Base-by-base conservation (phyloP, 2,113 vertebrate species). In the Pelusios castaneus region DNA sequence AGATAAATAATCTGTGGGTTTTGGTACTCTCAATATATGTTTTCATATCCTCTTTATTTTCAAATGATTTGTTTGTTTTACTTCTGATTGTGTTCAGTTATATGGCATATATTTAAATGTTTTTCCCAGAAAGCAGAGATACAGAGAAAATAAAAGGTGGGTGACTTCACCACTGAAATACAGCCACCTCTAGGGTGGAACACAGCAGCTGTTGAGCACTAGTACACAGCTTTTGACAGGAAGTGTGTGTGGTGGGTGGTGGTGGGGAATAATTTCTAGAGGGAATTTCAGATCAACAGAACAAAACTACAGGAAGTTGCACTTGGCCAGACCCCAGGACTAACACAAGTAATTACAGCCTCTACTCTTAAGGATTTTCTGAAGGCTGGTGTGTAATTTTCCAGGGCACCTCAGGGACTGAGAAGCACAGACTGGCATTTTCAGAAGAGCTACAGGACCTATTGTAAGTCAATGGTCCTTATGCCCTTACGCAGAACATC, bases 1-100 rank as follows among this genome's bases (percentile, higher is more conserved):
- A 83, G 85, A 6, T 86, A 93, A 93, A 85, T 89, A 75, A 51
- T 63, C 27, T 92, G 19, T 60, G 47, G 47, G 78, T 88, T 93
- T 92, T 70, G 43, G 5, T 17, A 22, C 43, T 82, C 31, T 89
- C 76, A 88, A 77, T 87, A 73, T 34, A 80, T 31, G 47, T 16
- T 6, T 88, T 91, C 80, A n/a, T 45, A 5, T 54, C 82, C 76
- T 58, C 75, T 87, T 25, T n/a, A 67, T 67, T 67, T 67, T 67
- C 17, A 19, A n/a, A 16, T 67, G n/a, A 22, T 2, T 0, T 55
- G 34, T 89, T 90, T 93, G 22, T 91, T 89, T 19, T 5, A 10
- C 49, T 82, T 89, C 88, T 85, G 49, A 3, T 60, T 94, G 31
- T 29, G 76, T 86, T 94, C 94, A 8, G 60, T 70, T 84, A 31